phyloP scores from a whole-genome alignment of 2,113 vertebrate genomes.

The Micronycteris hirsuta region DNA sequence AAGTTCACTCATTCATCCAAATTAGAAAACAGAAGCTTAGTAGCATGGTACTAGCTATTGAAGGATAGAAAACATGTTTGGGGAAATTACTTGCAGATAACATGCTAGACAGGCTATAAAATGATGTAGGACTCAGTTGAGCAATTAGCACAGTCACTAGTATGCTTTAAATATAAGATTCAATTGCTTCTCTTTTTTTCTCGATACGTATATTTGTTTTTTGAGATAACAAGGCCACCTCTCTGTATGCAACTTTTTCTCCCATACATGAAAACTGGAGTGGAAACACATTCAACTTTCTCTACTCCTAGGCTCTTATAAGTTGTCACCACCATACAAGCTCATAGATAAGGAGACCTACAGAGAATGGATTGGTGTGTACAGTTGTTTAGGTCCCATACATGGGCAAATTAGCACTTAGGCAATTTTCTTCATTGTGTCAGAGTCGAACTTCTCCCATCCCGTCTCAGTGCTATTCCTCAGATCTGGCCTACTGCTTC shows the following conservation, averaged over 20 bases:
- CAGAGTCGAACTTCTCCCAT: background rate
- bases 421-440: background rate
- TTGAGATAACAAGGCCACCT: background rate
- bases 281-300: background rate
- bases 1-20: conserved; percentile 69
- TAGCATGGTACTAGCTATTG: background rate
- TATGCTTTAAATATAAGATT: background rate
- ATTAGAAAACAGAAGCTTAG: conserved; percentile 59
- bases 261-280: background rate
- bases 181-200: background rate
- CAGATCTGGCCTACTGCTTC: background rate
- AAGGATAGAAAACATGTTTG: conserved; percentile 54
- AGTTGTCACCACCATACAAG: background rate
- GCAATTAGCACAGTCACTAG: conserved; percentile 43
- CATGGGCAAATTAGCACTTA: too few relatives aligned
- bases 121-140: conserved; percentile 26
- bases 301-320: background rate
- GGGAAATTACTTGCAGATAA: conserved; percentile 53
- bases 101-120: background rate
- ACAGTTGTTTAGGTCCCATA: background rate
- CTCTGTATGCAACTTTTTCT: background rate
- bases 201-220: background rate
- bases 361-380: background rate
- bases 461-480: background rate
- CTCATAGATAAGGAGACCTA: background rate